phyloP scores from a whole-genome alignment of 2,797 vertebrate genomes.

The Lemur catta region DNA sequence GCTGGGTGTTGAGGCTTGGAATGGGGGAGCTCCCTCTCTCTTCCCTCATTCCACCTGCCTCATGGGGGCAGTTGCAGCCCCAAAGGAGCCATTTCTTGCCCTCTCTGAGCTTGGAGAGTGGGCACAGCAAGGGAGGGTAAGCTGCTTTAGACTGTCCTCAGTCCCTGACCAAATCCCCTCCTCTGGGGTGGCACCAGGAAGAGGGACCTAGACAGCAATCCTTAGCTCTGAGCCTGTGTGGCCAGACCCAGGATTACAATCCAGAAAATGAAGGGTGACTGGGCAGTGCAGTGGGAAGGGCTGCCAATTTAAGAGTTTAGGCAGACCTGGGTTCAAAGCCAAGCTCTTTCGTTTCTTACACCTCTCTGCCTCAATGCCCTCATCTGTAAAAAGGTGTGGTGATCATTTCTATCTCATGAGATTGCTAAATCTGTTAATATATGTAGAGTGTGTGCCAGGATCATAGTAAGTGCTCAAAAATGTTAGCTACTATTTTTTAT shows the following conservation, averaged over 20 bases:
- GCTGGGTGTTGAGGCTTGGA: neutral
- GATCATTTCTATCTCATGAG: neutral
- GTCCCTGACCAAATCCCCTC: neutral
- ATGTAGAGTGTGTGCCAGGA: neutral
- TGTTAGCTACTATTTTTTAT: constrained; percentile 42
- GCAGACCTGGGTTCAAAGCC: neutral
- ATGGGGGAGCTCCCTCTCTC: neutral
- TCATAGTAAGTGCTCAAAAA: constrained; percentile 26
- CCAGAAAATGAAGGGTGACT: neutral
- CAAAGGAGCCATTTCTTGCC: neutral
- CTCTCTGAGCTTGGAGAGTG: neutral
- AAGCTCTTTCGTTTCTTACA: neutral
- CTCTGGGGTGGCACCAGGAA: neutral
- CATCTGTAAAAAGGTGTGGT: neutral
- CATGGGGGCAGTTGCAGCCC: neutral
- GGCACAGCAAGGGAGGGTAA: neutral
- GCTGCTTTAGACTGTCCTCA: neutral
- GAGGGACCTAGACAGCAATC: neutral
- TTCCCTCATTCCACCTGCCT: neutral
- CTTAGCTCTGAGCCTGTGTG: neutral
- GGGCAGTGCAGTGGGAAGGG: neutral
- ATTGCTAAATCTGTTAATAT: neutral
- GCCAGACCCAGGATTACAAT: neutral
- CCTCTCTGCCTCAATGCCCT: neutral
- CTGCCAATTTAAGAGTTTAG: neutral